Evolutionary conservation across 2,113 vertebrate species (phyloP).

Genomic region (Xenopus borealis): DNA sequence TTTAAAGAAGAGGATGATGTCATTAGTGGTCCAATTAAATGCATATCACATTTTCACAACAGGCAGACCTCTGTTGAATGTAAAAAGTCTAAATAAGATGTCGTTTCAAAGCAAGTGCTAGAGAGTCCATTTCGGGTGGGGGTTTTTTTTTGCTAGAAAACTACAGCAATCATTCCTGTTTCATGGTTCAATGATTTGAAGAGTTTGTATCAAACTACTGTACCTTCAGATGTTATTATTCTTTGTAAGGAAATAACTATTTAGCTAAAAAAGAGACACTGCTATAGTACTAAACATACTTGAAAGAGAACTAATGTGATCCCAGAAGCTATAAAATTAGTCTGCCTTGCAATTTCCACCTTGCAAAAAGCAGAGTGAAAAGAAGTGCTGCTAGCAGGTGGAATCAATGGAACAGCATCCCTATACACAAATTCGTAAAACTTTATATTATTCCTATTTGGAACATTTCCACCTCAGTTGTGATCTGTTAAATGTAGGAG

Average conservation of each 20-base stretch:
- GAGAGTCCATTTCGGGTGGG: too few relatives aligned
- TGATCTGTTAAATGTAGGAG: not conserved
- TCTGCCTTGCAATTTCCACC: not conserved
- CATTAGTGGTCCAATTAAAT: constrained; percentile 31
- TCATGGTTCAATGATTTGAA: not conserved
- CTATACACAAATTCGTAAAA: not conserved
- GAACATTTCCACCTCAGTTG: not conserved
- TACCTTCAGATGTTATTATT: too few relatives aligned
- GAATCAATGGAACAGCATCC: not conserved
- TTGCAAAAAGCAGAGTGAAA: not conserved
- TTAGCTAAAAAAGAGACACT: too few relatives aligned
- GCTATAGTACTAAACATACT: too few relatives aligned
- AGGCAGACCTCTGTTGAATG: too few relatives aligned
- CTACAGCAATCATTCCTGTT: not conserved
- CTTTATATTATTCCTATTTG: not conserved
- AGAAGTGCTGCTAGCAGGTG: not conserved
- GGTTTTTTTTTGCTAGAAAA: too few relatives aligned
- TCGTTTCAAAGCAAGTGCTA: too few relatives aligned
- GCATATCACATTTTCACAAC: constrained; percentile 25
- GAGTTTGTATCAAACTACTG: not conserved
- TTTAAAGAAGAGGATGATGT: constrained; percentile 25
- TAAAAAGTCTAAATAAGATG: too few relatives aligned
- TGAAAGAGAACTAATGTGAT: too few relatives aligned
- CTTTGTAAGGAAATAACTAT: too few relatives aligned
- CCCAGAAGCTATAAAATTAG: too few relatives aligned